These are phyloP conservation scores for Embidobia sp. DNA, from an alignment of 2,888 invertebrate genomes.

Conservation along the genomic window DNA sequence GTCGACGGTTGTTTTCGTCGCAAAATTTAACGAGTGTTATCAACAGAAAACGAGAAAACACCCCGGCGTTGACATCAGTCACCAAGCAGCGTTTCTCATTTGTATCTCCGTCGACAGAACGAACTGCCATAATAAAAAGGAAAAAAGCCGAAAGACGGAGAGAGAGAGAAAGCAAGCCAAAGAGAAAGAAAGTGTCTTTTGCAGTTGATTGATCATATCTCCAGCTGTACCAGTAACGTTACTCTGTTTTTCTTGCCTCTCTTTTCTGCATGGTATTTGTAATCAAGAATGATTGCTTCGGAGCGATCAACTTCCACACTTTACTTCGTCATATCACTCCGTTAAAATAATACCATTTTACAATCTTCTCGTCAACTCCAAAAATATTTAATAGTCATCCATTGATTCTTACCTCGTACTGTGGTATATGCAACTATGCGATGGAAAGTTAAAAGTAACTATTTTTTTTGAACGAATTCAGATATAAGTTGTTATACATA, in stretches of 20 bases:
- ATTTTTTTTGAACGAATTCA: no score
- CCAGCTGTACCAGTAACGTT: conserved; percentile 25
- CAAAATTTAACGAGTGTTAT: conserved; percentile 43
- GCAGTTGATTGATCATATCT: conserved; percentile 59
- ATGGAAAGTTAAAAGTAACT: no score
- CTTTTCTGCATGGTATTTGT: conserved; percentile 34
- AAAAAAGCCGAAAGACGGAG: neutral
- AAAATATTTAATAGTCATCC: no score
- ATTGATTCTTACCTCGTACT: no score
- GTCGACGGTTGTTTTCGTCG: conserved; percentile 32
- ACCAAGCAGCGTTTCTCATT: conserved; percentile 44
- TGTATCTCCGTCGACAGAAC: conserved; percentile 46
- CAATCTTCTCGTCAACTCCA: no score
- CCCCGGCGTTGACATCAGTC: conserved; percentile 33
- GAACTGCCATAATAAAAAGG: conserved; percentile 12
- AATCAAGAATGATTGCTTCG: conserved; percentile 55
- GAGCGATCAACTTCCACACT: conserved; percentile 47
- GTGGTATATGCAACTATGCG: no score
- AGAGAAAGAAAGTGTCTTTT: conserved; percentile 44
- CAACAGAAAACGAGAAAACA: conserved; percentile 33
- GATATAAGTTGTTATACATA: no score
- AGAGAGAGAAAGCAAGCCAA: conserved; percentile 18
- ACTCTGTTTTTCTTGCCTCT: conserved; percentile 34
- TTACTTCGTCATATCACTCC: no score
- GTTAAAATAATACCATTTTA: no score